A percentile compares a stretch with the other conserved stretches of the same genome.
Conservation (phyloP, 2,797 vertebrate genomes). For the Poeciliopsis presidionis region DNA sequence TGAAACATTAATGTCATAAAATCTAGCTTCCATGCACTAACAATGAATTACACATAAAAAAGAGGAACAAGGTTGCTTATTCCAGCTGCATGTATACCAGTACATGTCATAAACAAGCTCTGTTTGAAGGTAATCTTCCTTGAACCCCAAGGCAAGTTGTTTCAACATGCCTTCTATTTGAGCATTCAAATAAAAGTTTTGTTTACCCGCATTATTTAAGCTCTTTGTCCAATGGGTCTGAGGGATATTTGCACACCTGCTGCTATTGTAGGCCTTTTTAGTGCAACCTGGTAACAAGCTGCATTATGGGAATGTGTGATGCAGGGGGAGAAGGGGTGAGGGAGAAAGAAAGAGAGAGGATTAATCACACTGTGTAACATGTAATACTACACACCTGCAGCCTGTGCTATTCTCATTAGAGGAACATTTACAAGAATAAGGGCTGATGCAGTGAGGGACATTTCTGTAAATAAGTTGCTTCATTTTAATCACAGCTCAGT, state of each 20-base stretch:
- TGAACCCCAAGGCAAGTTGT: slow-evolving; percentile 31
- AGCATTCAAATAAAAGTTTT: slow-evolving; percentile 74
- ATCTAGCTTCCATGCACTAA: slow-evolving; percentile 27
- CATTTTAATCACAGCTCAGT: slow-evolving; percentile 31
- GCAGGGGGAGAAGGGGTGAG: slow-evolving; percentile 22
- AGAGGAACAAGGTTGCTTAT: background rate
- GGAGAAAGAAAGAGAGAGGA: slow-evolving; percentile 46
- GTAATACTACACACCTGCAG: slow-evolving; percentile 63
- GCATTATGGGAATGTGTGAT: slow-evolving; percentile 79
- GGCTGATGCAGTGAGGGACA: slow-evolving; percentile 42
- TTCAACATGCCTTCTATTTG: slow-evolving; percentile 62
- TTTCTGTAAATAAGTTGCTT: slow-evolving; percentile 31
- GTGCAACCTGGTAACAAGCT: slow-evolving; percentile 74
- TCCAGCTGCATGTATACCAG: background rate
- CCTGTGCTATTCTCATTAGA: slow-evolving; percentile 52
- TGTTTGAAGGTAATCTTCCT: slow-evolving; percentile 21
- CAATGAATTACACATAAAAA: slow-evolving; percentile 11
- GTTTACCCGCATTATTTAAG: slow-evolving; percentile 77
- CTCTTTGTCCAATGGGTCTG: slow-evolving; percentile 73
- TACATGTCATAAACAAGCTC: slow-evolving; percentile 11
- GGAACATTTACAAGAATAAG: slow-evolving; percentile 41
- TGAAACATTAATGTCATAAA: slow-evolving; percentile 5
- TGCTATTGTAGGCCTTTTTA: slow-evolving; percentile 78
- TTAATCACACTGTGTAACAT: slow-evolving; percentile 63
- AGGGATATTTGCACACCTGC: slow-evolving; percentile 86